Conservation (phyloP, 37 sponge, comb jelly and placozoan species). For the Beroe ovata region DNA sequence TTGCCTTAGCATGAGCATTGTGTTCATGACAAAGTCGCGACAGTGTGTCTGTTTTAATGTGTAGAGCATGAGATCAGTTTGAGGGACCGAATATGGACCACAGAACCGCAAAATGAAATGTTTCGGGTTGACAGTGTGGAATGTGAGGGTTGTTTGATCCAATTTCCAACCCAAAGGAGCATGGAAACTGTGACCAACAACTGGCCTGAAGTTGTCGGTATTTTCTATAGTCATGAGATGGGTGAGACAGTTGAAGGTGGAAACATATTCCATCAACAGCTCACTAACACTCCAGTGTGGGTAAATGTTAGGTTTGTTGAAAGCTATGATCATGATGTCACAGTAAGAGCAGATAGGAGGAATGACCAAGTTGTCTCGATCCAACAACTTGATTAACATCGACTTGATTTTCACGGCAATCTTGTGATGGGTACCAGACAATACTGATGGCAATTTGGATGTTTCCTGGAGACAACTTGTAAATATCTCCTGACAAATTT, state of each 20-base stretch:
- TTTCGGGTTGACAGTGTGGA: slow-evolving; percentile 31
- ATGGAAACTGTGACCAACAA: slow-evolving; percentile 31
- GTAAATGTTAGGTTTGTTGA: not conserved
- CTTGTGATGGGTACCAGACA: slow-evolving; percentile 29
- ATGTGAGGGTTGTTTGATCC: slow-evolving; percentile 17
- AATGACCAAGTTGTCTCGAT: slow-evolving; percentile 46
- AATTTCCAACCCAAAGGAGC: slow-evolving; percentile 33
- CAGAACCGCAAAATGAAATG: slow-evolving; percentile 32
- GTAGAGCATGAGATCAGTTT: slow-evolving; percentile 45
- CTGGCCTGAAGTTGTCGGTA: slow-evolving; percentile 39
- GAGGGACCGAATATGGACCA: slow-evolving; percentile 43
- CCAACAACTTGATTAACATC: slow-evolving; percentile 24
- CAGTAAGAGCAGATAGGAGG: slow-evolving; percentile 67
- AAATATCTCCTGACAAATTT: slow-evolving; percentile 60
- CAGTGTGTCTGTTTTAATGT: slow-evolving; percentile 16
- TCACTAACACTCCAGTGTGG: slow-evolving; percentile 56
- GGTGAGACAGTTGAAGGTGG: slow-evolving; percentile 61
- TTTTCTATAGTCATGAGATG: slow-evolving; percentile 56
- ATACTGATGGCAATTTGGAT: slow-evolving; percentile 3
- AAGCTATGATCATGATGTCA: not conserved
- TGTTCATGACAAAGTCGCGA: slow-evolving; percentile 52
- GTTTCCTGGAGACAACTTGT: slow-evolving; percentile 50
- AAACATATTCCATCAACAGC: slow-evolving; percentile 2
- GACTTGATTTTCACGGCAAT: not conserved
- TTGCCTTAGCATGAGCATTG: slow-evolving; percentile 20